Conservation (phyloP, 1,140 invertebrate species). For the Alviniconcha marisindica region DNA sequence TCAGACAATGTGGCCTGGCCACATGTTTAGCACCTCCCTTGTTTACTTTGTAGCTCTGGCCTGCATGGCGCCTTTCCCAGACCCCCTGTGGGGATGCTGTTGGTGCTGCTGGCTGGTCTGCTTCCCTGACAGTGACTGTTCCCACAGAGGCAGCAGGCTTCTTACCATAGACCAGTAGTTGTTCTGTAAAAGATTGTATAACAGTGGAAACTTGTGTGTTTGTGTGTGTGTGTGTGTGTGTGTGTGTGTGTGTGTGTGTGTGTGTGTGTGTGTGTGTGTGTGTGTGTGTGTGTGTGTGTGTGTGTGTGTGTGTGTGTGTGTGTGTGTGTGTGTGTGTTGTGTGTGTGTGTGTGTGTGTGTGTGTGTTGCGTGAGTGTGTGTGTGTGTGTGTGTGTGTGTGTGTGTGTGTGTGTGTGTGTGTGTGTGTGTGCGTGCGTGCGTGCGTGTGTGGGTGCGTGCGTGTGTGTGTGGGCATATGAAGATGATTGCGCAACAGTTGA, state of each 20-base stretch:
- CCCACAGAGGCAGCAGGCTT: constrained; percentile 30
- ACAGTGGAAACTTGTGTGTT: neutral
- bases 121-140: constrained; percentile 10
- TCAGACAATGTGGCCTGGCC: too few species aligned
- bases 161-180: constrained; percentile 44
- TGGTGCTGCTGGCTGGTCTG: neutral
- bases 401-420: neutral
- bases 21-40: neutral
- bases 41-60: neutral
- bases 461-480: neutral
- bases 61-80: neutral
- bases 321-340: neutral
- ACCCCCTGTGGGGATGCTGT: neutral
- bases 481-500: neutral
- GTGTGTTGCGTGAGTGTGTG: neutral
- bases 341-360: neutral
- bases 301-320: neutral
- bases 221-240: neutral
- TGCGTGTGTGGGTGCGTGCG: neutral
- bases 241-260: too few species aligned
- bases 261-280: too few species aligned
- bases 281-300: neutral
- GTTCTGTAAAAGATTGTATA: neutral
- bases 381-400: neutral
- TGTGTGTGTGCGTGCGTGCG: neutral